Conservation (phyloP, 2,888 invertebrate species). For the Lithophane semibrunnea region DNA sequence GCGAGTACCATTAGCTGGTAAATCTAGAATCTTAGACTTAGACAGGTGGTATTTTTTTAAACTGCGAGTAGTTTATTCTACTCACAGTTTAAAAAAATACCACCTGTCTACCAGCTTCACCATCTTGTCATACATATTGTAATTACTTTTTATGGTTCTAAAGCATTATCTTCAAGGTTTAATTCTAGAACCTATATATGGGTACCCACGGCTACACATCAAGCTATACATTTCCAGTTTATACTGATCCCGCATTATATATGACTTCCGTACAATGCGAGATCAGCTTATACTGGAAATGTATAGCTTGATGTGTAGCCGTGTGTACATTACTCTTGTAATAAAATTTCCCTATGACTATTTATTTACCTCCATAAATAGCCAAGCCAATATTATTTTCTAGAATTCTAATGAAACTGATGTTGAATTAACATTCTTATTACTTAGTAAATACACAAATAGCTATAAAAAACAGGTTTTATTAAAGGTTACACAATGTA, state of each 20-base stretch:
- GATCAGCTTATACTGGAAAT: no score
- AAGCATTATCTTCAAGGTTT: constrained; percentile 5
- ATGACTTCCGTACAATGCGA: no score
- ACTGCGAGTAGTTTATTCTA: no score
- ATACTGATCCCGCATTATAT: no score
- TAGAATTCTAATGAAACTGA: background rate
- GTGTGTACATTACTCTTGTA: background rate
- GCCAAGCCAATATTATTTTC: background rate
- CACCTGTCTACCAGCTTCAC: no score
- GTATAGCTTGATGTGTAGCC: no score
- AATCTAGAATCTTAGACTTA: background rate
- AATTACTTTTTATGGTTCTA: background rate
- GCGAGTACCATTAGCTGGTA: constrained; percentile 42
- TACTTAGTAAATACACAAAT: background rate
- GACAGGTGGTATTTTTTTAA: background rate
- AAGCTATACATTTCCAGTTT: no score
- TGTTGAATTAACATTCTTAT: background rate
- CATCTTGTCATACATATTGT: background rate
- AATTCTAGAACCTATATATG: background rate
- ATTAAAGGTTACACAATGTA: constrained; percentile 6
- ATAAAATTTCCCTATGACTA: background rate
- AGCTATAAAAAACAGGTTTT: constrained; percentile 4
- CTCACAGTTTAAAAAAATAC: no score
- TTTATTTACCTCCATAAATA: background rate
- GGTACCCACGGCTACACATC: no score